These are phyloP conservation scores for Balanococcus diminutus DNA, from an alignment of 2,888 invertebrate genomes.

Conservation along the genomic window DNA sequence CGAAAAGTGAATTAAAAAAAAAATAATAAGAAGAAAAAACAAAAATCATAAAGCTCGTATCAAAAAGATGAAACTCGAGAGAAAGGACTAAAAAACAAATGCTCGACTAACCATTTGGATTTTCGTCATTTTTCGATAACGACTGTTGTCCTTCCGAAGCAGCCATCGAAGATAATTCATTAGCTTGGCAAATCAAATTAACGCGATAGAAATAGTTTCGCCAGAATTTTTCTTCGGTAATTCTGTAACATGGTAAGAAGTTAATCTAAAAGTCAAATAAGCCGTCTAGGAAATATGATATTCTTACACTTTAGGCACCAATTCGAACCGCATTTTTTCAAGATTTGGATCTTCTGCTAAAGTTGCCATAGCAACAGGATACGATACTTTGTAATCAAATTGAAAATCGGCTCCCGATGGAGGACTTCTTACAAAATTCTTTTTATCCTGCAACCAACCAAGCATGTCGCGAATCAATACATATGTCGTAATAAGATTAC, in stretches of 20 bases:
- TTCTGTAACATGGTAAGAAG: constrained; percentile 65
- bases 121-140: constrained; percentile 33
- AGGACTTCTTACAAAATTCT: constrained; percentile 96
- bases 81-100: background rate
- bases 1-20: background rate
- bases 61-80: background rate
- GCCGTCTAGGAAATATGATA: constrained; percentile 4
- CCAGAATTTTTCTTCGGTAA: constrained; percentile 98
- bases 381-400: constrained; percentile 91
- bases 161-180: constrained; percentile 76
- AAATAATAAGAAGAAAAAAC: background rate
- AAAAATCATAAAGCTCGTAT: background rate
- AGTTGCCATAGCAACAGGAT: constrained; percentile 92
- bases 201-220: constrained; percentile 99
- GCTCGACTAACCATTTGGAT: constrained; percentile 36
- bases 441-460: constrained; percentile 76
- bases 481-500: constrained; percentile 8
- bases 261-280: constrained; percentile 4
- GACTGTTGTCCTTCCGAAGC: constrained; percentile 45
- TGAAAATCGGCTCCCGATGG: constrained; percentile 94
- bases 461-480: constrained; percentile 4
- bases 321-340: constrained; percentile 97
- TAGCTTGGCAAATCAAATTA: constrained; percentile 96
- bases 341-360: constrained; percentile 94
- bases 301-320: constrained; percentile 98